Evolutionary conservation across 2,113 vertebrate genomes (phyloP), one percentile per base, ranked within the genome.

Genomic region (Agapornis roseicollis): DNA sequence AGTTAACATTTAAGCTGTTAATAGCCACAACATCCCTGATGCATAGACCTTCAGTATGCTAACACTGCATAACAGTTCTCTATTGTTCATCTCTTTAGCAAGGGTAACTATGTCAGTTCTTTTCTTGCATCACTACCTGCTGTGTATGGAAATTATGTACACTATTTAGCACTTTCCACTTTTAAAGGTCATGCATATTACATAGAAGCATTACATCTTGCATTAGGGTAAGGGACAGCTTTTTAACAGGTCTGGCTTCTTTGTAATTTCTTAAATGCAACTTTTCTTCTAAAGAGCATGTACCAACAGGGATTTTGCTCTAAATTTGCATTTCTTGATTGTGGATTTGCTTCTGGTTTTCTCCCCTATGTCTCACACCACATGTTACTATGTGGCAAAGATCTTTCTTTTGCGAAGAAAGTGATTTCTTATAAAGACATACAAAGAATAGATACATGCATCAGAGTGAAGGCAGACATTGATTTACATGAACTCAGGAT

Each of bases 1-100:
- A 97, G 97, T 94, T 97, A 97, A 96, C 91, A 68, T 97, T 97
- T 97, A 96, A 97, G 97, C 94, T 97, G 94, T 96, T 98, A 98
- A 97, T 95, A 98, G 95, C 97, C 64, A 60, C 96, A 97, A 83
- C 95, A 97, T 97, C 97, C 88, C 90, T 96, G 94, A 92, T 97
- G 96, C 95, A 94, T 87, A 94, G 96, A 94, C 88, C 86, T 96
- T 97, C 91, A 80, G 92, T 97, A 94, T 88, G 69, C 83, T 85
- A 93, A 96, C 50, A n/a, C 97, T 97, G 82, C 96, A 47, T 95
- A 97, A 87, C 95, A 96, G 95, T 97, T 96, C 91, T 88, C 94
- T 95, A 93, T 97, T 98, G 96, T 98, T 89, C 92, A 95, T 94
- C 93, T 94, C 88, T 95, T 94, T 96, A 94, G 95, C 65, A 39